Conservation (phyloP, 1,140 invertebrate species). For the Drosophila tristis region DNA sequence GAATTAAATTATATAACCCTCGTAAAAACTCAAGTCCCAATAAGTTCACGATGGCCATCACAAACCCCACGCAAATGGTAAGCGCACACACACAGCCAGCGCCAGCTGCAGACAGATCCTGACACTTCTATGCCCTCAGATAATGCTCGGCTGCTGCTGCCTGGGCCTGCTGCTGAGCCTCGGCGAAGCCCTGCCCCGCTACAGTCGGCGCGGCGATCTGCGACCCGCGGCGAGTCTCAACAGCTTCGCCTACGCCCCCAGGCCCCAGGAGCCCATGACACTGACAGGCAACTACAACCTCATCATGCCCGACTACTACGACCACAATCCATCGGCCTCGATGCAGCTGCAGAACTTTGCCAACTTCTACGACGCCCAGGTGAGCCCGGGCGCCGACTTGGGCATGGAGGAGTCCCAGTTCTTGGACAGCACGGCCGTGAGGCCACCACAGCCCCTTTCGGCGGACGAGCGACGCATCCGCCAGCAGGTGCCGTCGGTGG, state of each 20-base stretch:
- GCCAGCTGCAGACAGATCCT: too few species aligned
- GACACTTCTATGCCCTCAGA: background rate
- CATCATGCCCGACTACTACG: conserved; percentile 78
- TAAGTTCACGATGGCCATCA: conserved; percentile 27
- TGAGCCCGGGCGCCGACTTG: conserved; percentile 53
- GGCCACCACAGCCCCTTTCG: conserved; percentile 57
- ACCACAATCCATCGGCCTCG: conserved; percentile 71
- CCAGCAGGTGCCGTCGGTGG: conserved; percentile 50
- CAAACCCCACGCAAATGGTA: conserved; percentile 50
- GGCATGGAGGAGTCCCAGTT: conserved; percentile 78
- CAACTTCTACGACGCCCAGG: conserved; percentile 62
- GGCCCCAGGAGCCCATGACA: conserved; percentile 52
- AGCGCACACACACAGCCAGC: background rate
- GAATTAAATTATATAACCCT: conserved; percentile 23
- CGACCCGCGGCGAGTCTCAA: conserved; percentile 33
- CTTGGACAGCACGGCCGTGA: conserved; percentile 46
- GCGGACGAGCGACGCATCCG: conserved; percentile 54
- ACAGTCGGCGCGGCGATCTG: conserved; percentile 51
- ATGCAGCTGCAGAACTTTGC: conserved; percentile 80
- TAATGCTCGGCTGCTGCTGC: conserved; percentile 29
- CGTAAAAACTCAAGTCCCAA: conserved; percentile 5
- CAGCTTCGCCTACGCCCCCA: conserved; percentile 56
- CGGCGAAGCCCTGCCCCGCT: conserved; percentile 52
- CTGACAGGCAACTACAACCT: conserved; percentile 69
- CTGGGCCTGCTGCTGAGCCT: conserved; percentile 20